Evolutionary conservation across 2,113 vertebrate genomes (phyloP), one percentile per base, ranked within the genome.

Genomic region (Pterocles gutturalis): DNA sequence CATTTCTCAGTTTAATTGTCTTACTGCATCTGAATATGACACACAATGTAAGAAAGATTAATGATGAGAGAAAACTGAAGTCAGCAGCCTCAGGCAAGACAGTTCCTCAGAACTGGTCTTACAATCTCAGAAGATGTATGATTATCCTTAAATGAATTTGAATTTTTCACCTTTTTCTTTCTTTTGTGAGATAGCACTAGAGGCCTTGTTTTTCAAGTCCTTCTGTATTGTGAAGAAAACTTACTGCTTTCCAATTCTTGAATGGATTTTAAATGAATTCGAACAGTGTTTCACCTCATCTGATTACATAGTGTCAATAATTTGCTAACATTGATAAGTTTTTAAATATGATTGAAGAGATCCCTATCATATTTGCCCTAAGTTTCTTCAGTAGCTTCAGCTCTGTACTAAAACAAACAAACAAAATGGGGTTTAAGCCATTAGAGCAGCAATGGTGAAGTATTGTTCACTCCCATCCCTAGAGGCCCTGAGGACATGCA

Each of bases 1-100:
- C 77, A 87, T 79, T 95, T 78, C 70, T 96, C 91, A 57, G 61
- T 76, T 96, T 92, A 95, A 96, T 91, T 97, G 83, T 83, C 70
- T 72, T 91, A 89, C 54, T 91, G 81, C 46, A 73, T 83, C 89
- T 66, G 89, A 92, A 65, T 92, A 80, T 76, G 93, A 76, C 73
- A 93, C 14, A 54, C 14, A 61, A 36, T 70, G 82, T 90, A 81
- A 93, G 58, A 91, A 93, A 89, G 89, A 91, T 92, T 89, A 89
- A 96, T 85, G 89, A 87, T 80, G 78, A 94, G 73, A 92, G 77
- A 95, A 89, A 89, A 79, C 36, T 79, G 78, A 87, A 95, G 45
- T 85, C 73, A 93, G 81, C 45, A 93, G 93, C 91, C 87, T 87
- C 70, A 94, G 93, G 93, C 65, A 89, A 95, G 77, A 79, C 5